These are phyloP conservation scores for Micoletzkya japonica DNA, from an alignment of 2,888 invertebrate species.

Conservation along the genomic window DNA sequence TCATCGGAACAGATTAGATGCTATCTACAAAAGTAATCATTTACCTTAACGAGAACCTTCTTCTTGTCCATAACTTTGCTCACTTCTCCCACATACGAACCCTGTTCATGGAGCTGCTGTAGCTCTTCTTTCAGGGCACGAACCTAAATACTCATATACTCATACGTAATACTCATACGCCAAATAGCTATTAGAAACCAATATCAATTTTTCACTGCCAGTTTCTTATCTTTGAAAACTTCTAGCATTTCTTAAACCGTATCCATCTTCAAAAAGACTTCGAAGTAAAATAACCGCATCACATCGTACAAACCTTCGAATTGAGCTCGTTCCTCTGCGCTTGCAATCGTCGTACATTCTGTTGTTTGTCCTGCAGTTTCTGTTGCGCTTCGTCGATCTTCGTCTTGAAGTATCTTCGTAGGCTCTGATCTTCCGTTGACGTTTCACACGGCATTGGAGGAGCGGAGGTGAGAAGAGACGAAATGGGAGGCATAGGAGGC, in stretches of 20 bases:
- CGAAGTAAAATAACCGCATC: background rate
- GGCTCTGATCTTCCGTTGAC: conserved; percentile 41
- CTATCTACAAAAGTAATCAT: conserved; percentile 25
- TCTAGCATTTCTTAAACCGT: too few relatives aligned
- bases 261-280: too few relatives aligned
- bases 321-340: conserved; percentile 98
- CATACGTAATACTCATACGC: too few relatives aligned
- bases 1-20: background rate
- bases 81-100: conserved; percentile 98
- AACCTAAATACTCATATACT: conserved; percentile 73
- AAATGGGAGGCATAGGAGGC: conserved; percentile 27
- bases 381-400: conserved; percentile 92
- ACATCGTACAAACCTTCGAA: conserved; percentile 78
- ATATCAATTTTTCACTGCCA: too few relatives aligned
- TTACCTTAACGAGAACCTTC: conserved; percentile 89
- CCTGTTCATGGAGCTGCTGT: conserved; percentile 91
- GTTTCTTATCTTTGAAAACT: too few relatives aligned
- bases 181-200: too few relatives aligned
- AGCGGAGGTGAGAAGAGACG: conserved; percentile 2
- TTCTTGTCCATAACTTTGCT: conserved; percentile 99
- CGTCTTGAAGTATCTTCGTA: conserved; percentile 81
- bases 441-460: conserved; percentile 14
- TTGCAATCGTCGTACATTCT: conserved; percentile 91
- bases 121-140: conserved; percentile 95
- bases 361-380: conserved; percentile 83